Percentiles rank a stretch among this genome's conserved stretches.
These are phyloP conservation scores for Apodemia duryi DNA, from an alignment of 2,888 invertebrate genomes.

Conservation along the genomic window DNA sequence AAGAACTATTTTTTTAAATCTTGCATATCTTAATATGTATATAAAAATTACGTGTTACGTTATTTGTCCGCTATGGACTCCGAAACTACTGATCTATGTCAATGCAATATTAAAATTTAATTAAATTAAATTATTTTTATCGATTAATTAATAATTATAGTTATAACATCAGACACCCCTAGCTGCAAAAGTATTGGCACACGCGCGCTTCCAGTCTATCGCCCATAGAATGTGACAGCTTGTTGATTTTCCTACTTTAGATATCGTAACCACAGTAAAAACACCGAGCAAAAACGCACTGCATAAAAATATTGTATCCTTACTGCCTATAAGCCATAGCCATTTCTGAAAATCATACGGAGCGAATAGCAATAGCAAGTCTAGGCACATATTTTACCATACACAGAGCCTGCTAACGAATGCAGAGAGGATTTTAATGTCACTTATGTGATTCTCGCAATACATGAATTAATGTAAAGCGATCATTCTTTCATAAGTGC, in stretches of 20 bases:
- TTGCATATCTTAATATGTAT: no score
- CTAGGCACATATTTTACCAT: constrained; percentile 73
- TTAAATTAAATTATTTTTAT: not conserved
- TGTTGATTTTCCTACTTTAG: constrained; percentile 77
- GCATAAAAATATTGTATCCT: constrained; percentile 78
- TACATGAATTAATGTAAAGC: constrained; percentile 57
- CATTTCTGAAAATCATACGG: constrained; percentile 80
- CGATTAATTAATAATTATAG: not conserved
- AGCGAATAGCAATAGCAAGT: constrained; percentile 62
- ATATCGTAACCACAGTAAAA: constrained; percentile 61
- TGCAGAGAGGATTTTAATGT: constrained; percentile 74
- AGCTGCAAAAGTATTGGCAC: constrained; percentile 57
- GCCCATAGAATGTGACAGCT: constrained; percentile 76
- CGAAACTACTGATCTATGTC: no score
- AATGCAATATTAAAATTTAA: no score
- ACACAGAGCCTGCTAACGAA: constrained; percentile 65
- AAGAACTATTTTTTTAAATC: no score
- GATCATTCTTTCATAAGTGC: constrained; percentile 47
- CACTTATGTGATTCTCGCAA: constrained; percentile 69
- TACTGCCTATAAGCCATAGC: constrained; percentile 65
- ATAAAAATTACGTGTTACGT: no score
- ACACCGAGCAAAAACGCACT: constrained; percentile 67
- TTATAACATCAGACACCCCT: constrained; percentile 48
- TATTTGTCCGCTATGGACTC: no score
- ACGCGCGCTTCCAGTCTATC: constrained; percentile 71